Conservation (phyloP, 2,888 invertebrate species). For the Xylota sylvarum region DNA sequence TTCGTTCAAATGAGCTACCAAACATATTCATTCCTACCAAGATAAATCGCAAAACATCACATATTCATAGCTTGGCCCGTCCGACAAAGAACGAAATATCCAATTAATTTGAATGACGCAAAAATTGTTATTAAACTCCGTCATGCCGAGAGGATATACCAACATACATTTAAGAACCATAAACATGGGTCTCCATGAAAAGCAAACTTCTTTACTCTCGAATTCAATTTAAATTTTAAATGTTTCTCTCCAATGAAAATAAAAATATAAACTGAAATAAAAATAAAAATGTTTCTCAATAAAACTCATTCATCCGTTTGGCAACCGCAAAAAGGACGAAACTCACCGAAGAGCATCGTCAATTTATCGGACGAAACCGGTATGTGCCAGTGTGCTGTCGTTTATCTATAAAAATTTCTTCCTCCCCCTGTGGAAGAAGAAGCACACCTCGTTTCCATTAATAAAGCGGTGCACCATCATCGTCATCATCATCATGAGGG, state of each 20-base stretch:
- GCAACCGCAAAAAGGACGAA: conserved; percentile 51
- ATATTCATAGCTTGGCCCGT: not conserved
- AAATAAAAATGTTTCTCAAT: conserved; percentile 11
- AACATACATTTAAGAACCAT: conserved; percentile 18
- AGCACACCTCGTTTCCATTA: conserved; percentile 57
- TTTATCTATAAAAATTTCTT: conserved; percentile 21
- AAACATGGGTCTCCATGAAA: conserved; percentile 20
- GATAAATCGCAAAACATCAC: not conserved
- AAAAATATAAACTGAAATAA: conserved; percentile 11
- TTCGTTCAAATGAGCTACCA: not conserved
- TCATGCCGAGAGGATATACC: not conserved
- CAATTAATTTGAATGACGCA: conserved; percentile 38
- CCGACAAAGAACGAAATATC: conserved; percentile 34
- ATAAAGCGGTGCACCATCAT: conserved; percentile 58
- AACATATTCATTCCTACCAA: not conserved
- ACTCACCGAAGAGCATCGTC: conserved; percentile 22
- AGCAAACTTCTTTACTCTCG: conserved; percentile 24
- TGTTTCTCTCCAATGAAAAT: conserved; percentile 43
- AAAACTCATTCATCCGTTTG: conserved; percentile 58
- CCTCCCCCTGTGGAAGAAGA: not conserved
- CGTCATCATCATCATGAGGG: conserved; percentile 17
- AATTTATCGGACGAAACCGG: conserved; percentile 53
- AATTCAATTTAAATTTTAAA: conserved; percentile 68
- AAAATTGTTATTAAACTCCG: conserved; percentile 10
- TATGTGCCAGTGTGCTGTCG: not conserved